Evolutionary conservation across 2,888 invertebrate species (phyloP).

Genomic region (Lepidocyrtoides sp.): DNA sequence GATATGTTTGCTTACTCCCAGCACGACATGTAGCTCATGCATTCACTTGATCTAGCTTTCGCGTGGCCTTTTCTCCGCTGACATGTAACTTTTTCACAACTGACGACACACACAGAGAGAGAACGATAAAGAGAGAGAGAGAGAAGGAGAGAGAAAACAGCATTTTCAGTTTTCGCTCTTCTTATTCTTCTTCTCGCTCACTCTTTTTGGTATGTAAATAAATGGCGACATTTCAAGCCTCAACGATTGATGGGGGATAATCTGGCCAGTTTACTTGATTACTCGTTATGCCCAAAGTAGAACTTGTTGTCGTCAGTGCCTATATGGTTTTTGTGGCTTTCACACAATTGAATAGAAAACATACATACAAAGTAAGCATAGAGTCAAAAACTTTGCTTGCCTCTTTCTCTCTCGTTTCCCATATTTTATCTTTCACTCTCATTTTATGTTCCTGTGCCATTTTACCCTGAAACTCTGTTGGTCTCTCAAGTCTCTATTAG

Average conservation of each 20-base stretch:
- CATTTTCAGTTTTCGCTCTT: conserved; percentile 57
- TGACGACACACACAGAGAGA: conserved; percentile 53
- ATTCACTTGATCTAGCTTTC: conserved; percentile 74
- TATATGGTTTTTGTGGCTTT: conserved; percentile 27
- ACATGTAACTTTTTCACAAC: conserved; percentile 74
- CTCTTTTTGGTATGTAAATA: conserved; percentile 76
- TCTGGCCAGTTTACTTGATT: conserved; percentile 80
- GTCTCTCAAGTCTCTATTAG: not conserved
- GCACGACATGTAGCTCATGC: conserved; percentile 75
- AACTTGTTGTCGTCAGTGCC: conserved; percentile 48
- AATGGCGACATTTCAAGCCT: conserved; percentile 81
- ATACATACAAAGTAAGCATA: not conserved
- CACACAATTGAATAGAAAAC: not conserved
- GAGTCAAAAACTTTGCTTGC: not conserved
- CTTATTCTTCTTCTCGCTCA: conserved; percentile 17
- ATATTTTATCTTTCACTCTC: conserved; percentile 24
- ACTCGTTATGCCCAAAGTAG: too few species aligned
- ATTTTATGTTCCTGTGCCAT: not conserved
- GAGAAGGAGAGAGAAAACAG: conserved; percentile 45
- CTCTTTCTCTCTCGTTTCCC: not conserved
- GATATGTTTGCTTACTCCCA: conserved; percentile 79
- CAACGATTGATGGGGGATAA: conserved; percentile 80
- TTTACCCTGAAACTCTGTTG: not conserved
- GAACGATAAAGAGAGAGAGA: conserved; percentile 18
- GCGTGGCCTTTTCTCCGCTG: conserved; percentile 72